A percentile compares a stretch with the other conserved stretches of the same genome.
Evolutionary conservation across 2,888 invertebrate genomes (phyloP).

Genomic region (Drosophila tripunctata): DNA sequence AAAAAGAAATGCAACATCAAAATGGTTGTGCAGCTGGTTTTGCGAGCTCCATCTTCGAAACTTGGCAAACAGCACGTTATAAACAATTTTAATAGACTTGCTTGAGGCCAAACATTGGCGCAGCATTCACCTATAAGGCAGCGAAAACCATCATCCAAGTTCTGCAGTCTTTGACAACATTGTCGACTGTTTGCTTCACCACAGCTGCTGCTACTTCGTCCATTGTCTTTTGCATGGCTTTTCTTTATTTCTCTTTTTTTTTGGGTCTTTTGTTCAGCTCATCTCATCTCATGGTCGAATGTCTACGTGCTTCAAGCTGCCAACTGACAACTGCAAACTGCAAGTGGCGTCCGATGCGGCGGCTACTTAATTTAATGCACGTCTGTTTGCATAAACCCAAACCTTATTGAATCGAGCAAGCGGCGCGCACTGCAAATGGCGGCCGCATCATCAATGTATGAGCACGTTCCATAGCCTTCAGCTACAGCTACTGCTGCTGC

Average conservation of each 20-base stretch:
- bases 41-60: constrained; percentile 14
- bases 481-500: too few relatives aligned
- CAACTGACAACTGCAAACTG: constrained; percentile 47
- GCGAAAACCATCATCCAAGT: not conserved
- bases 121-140: not conserved
- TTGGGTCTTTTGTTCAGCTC: constrained; percentile 34
- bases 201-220: constrained; percentile 34
- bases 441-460: constrained; percentile 77
- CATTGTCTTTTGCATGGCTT: constrained; percentile 54
- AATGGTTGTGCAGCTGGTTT: constrained; percentile 58
- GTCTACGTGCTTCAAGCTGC: constrained; percentile 66
- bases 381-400: constrained; percentile 80
- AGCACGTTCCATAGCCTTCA: constrained; percentile 72
- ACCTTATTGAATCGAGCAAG: constrained; percentile 75
- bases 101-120: constrained; percentile 70
- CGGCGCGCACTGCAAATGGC: constrained; percentile 35
- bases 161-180: constrained; percentile 56
- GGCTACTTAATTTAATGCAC: constrained; percentile 80
- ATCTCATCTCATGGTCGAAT: constrained; percentile 29
- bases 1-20: constrained; percentile 56
- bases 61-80: constrained; percentile 56
- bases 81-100: constrained; percentile 80
- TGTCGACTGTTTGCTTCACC: constrained; percentile 38
- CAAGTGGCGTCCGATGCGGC: constrained; percentile 64
- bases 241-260: constrained; percentile 16